These are phyloP conservation scores for Harpalus rufipes DNA, from an alignment of 2,888 invertebrate genomes.

Conservation along the genomic window DNA sequence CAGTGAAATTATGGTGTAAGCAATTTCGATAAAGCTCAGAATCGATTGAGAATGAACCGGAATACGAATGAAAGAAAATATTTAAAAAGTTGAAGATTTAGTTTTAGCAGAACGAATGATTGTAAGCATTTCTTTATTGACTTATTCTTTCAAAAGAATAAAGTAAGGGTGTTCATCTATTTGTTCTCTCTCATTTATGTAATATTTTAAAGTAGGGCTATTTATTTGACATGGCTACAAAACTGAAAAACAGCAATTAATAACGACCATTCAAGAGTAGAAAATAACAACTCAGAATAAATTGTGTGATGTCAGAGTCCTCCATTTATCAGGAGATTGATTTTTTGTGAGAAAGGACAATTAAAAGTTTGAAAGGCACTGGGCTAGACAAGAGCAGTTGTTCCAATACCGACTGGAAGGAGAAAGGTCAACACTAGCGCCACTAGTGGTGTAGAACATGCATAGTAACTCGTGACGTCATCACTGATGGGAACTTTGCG, in stretches of 20 bases:
- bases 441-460: not conserved
- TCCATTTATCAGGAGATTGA: slow-evolving; percentile 2
- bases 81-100: too few species aligned
- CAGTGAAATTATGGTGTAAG: too few species aligned
- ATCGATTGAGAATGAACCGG: too few species aligned
- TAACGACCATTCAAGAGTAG: not conserved
- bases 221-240: not conserved
- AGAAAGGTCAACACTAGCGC: slow-evolving; percentile 4
- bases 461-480: not conserved
- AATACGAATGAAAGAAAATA: too few species aligned
- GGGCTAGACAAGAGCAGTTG: not conserved
- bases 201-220: too few species aligned
- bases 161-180: too few species aligned
- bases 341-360: not conserved
- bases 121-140: too few species aligned
- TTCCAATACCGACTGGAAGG: not conserved
- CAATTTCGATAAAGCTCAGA: too few species aligned
- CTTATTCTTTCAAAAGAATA: too few species aligned
- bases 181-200: too few species aligned
- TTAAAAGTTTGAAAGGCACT: not conserved
- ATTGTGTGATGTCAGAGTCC: not conserved
- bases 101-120: too few species aligned
- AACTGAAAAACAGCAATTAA: not conserved
- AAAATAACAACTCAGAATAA: not conserved
- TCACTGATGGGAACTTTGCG: not conserved